Conservation (phyloP, 2,113 vertebrate species). For the Sceloporus undulatus region DNA sequence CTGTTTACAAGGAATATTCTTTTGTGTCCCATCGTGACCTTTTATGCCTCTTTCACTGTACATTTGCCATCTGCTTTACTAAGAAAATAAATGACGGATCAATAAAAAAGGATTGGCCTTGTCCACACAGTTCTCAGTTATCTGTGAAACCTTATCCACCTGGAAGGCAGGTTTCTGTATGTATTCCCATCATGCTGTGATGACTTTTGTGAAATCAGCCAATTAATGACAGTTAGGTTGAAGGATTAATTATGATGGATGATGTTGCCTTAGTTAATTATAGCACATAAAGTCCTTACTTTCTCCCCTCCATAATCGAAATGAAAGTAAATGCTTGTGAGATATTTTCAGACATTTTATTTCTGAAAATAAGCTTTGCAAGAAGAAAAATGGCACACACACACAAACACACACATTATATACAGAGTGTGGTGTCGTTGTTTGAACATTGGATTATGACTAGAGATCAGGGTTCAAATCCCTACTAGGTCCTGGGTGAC, state of each 20-base stretch:
- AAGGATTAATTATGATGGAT: constrained; percentile 30
- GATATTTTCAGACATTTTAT: constrained; percentile 8
- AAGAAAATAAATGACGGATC: background rate
- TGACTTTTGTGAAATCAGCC: constrained; percentile 21
- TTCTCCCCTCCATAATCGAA: background rate
- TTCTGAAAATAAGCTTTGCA: background rate
- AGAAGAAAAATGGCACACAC: background rate
- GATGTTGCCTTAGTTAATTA: constrained; percentile 39
- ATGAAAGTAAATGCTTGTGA: constrained; percentile 34
- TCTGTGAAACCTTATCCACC: constrained; percentile 17
- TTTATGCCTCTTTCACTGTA: background rate
- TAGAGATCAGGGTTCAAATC: no score
- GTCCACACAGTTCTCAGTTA: background rate
- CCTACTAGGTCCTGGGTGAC: no score
- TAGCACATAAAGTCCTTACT: constrained; percentile 17
- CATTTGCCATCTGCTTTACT: background rate
- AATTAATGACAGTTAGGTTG: constrained; percentile 31
- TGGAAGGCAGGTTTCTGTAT: constrained; percentile 24
- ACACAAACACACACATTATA: no score
- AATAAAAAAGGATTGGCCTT: background rate
- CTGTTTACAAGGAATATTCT: background rate
- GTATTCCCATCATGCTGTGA: constrained; percentile 5
- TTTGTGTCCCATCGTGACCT: constrained; percentile 5
- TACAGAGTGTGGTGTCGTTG: no score
- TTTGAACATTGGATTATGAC: no score